Percentiles rank a stretch among this genome's conserved stretches.
Evolutionary conservation across 2,797 vertebrate species (phyloP).

Genomic region (Eurystomus glaucurus): DNA sequence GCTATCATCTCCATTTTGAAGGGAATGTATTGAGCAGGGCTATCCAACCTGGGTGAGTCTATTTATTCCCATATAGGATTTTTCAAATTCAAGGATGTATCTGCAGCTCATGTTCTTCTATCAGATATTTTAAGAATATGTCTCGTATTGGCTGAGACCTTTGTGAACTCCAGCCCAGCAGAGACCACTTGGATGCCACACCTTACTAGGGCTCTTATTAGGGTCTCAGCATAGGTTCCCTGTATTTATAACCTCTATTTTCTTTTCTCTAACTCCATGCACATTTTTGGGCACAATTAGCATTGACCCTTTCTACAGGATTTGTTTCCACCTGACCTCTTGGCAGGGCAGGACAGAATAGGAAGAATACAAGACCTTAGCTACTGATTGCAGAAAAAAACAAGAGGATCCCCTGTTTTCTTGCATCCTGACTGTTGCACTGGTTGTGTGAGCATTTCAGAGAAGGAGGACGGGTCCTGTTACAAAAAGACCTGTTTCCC

Average conservation of each 20-base stretch:
- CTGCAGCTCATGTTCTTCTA: background rate
- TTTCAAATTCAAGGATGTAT: background rate
- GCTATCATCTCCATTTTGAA: background rate
- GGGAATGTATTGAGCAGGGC: background rate
- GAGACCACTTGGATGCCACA: background rate
- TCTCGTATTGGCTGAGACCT: background rate
- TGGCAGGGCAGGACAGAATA: background rate
- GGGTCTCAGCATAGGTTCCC: background rate
- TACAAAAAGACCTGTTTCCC: slow-evolving; percentile 33
- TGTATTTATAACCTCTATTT: background rate
- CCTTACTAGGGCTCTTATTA: background rate
- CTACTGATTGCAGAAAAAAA: background rate
- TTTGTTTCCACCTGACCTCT: background rate
- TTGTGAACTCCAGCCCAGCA: background rate
- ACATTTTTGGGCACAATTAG: background rate
- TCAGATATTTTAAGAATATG: background rate
- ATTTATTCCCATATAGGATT: background rate
- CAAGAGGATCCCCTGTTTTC: background rate
- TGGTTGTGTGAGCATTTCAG: background rate
- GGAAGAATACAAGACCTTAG: background rate
- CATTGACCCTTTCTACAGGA: background rate
- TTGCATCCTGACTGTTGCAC: background rate
- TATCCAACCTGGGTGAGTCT: background rate
- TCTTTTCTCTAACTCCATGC: background rate
- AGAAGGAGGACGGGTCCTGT: background rate